Conservation (phyloP, 2,797 vertebrate species). For the Triplophysa yarkandensis region DNA sequence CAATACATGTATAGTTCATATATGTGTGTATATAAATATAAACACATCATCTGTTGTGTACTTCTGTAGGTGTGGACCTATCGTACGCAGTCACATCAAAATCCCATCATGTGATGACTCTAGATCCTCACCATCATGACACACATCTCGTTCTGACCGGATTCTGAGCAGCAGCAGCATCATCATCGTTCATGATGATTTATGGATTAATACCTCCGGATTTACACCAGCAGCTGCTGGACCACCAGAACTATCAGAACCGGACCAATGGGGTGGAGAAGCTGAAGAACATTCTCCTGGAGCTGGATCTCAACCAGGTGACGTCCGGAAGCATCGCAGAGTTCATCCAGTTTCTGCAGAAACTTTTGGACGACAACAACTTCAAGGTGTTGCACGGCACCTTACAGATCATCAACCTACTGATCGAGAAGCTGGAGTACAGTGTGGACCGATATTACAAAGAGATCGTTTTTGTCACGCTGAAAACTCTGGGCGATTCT, state of each 20-base stretch:
- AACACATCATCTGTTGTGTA: not conserved
- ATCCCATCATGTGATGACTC: not conserved
- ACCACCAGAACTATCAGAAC: conserved; percentile 84
- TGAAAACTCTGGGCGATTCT: conserved; percentile 83
- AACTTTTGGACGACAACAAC: conserved; percentile 83
- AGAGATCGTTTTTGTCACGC: conserved; percentile 75
- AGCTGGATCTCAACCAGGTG: conserved; percentile 69
- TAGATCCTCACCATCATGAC: conserved; percentile 14
- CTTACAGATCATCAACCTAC: conserved; percentile 80
- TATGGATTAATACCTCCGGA: conserved; percentile 85
- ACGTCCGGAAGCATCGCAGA: conserved; percentile 75
- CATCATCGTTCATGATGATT: conserved; percentile 71
- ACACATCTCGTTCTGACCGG: conserved; percentile 61
- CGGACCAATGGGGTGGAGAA: conserved; percentile 85
- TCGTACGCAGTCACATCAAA: not conserved
- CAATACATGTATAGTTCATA: not conserved
- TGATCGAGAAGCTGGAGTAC: conserved; percentile 79
- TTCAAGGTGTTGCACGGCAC: conserved; percentile 84
- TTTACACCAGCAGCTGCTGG: conserved; percentile 83
- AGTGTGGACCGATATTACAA: conserved; percentile 74
- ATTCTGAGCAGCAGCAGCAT: conserved; percentile 46
- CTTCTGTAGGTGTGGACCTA: not conserved
- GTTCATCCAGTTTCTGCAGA: conserved; percentile 80
- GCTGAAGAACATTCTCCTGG: conserved; percentile 76
- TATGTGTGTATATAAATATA: not conserved